These are phyloP conservation scores for Volucella inanis DNA, from an alignment of 2,888 invertebrate species.

Conservation along the genomic window DNA sequence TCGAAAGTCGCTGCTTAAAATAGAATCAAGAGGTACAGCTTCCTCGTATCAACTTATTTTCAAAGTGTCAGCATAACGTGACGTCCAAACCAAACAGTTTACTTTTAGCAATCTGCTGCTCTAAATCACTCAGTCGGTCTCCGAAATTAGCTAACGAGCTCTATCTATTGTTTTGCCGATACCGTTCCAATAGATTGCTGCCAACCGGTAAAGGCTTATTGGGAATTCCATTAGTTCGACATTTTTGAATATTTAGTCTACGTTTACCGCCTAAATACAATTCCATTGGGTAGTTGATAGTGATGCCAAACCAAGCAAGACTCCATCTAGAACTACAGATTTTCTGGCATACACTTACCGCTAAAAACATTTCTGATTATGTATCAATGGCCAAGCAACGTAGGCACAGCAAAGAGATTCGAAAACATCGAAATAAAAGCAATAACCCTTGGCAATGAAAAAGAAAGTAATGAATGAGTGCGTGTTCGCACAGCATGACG, in stretches of 20 bases:
- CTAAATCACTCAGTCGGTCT: constrained; percentile 54
- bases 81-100: constrained; percentile 48
- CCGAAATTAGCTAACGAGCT: constrained; percentile 30
- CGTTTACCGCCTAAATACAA: constrained; percentile 66
- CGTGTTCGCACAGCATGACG: constrained; percentile 43
- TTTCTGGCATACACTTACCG: constrained; percentile 31
- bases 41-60: constrained; percentile 50
- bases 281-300: constrained; percentile 35
- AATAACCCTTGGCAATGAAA: constrained; percentile 45
- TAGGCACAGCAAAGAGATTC: constrained; percentile 58
- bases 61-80: constrained; percentile 42
- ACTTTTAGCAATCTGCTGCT: constrained; percentile 33
- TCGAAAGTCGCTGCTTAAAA: constrained; percentile 43
- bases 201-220: neutral
- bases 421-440: constrained; percentile 25
- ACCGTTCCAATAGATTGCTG: constrained; percentile 1
- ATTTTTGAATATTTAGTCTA: constrained; percentile 50
- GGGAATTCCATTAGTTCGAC: constrained; percentile 70
- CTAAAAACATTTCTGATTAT: constrained; percentile 21
- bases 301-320: constrained; percentile 20
- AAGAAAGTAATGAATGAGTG: constrained; percentile 26
- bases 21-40: constrained; percentile 39
- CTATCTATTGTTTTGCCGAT: constrained; percentile 1
- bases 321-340: constrained; percentile 24
- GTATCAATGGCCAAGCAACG: constrained; percentile 35